Conservation (phyloP, 1,140 invertebrate genomes). For the Chironomus striatipennis region DNA sequence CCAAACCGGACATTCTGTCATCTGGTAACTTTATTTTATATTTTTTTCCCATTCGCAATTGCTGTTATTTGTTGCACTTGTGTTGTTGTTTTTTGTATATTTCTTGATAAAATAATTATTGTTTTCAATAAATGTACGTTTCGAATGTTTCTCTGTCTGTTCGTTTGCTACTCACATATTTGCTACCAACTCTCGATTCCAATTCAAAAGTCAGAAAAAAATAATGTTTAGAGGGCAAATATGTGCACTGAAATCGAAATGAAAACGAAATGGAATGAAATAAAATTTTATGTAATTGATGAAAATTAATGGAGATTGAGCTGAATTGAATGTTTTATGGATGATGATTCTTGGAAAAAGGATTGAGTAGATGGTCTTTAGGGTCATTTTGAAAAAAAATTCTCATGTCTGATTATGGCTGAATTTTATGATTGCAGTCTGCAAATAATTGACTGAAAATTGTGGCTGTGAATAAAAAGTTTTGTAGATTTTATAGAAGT, state of each 20-base stretch:
- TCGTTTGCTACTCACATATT: not conserved
- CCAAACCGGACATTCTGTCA: not conserved
- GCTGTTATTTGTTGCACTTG: not conserved
- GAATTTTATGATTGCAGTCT: too few species aligned
- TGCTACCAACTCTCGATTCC: not conserved
- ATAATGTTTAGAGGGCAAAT: not conserved
- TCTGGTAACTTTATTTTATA: not conserved
- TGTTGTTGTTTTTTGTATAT: not conserved
- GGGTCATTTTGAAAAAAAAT: too few species aligned
- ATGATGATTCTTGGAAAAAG: not conserved
- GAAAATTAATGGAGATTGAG: not conserved
- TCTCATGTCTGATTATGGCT: too few species aligned
- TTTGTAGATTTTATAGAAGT: too few species aligned
- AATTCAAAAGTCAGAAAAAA: not conserved
- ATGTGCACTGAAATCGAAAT: not conserved
- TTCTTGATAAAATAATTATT: conserved; percentile 23
- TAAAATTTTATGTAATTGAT: conserved; percentile 10
- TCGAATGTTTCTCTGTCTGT: conserved; percentile 8
- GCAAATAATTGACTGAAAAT: too few species aligned
- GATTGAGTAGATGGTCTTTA: too few species aligned
- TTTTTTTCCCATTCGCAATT: not conserved
- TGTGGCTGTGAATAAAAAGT: too few species aligned
- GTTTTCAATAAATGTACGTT: conserved; percentile 18
- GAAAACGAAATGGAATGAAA: conserved; percentile 6
- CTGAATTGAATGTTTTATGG: not conserved